A percentile compares a stretch with the other conserved stretches of the same genome.
These are phyloP conservation scores for Agonum fuliginosum DNA, from an alignment of 2,888 invertebrate species.

Conservation along the genomic window DNA sequence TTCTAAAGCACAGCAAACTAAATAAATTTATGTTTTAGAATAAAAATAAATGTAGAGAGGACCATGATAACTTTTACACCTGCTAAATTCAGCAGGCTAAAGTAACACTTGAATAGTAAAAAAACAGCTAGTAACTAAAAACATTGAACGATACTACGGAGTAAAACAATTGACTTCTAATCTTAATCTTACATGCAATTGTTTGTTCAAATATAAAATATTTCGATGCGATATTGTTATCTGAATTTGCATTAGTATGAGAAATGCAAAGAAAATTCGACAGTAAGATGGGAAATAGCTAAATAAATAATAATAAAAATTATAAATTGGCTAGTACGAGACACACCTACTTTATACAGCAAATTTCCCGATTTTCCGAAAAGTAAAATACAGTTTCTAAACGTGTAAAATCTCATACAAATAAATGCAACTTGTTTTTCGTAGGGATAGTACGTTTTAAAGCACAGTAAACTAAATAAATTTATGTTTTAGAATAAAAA, in stretches of 20 bases:
- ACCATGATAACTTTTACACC: conserved; percentile 58
- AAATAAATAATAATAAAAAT: conserved; percentile 45
- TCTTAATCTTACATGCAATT: conserved; percentile 40
- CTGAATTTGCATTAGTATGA: conserved; percentile 49
- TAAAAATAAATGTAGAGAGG: conserved; percentile 53
- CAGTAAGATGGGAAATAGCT: conserved; percentile 12
- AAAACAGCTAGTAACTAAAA: background rate
- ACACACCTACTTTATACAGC: conserved; percentile 51
- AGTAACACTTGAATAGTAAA: conserved; percentile 2
- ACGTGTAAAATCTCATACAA: background rate
- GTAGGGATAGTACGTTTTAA: background rate
- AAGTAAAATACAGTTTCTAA: background rate
- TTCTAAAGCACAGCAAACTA: conserved; percentile 29
- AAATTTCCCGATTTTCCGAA: conserved; percentile 37
- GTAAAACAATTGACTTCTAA: conserved; percentile 17
- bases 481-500: conserved; percentile 54
- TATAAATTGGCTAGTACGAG: too few relatives aligned
- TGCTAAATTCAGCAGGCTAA: conserved; percentile 29
- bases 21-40: conserved; percentile 49
- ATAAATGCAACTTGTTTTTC: conserved; percentile 15
- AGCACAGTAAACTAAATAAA: conserved; percentile 40
- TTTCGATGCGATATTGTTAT: conserved; percentile 46
- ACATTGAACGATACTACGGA: conserved; percentile 15
- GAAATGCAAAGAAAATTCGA: conserved; percentile 9
- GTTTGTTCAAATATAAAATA: conserved; percentile 39